phyloP scores from a whole-genome alignment of 2,888 invertebrate species.

The Folsomia manolachei region DNA sequence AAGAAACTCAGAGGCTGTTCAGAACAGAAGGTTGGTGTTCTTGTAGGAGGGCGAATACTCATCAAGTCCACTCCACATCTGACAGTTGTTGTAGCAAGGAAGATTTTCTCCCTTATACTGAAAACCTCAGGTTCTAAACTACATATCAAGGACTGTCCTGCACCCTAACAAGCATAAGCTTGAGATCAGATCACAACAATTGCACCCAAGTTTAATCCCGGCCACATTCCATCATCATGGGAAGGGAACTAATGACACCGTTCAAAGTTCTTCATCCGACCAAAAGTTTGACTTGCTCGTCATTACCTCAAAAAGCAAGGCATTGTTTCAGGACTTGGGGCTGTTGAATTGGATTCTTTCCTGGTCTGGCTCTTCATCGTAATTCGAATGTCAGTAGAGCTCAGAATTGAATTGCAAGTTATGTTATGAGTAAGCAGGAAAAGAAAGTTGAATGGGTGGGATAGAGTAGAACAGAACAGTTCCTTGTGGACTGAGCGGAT shows the following conservation, averaged over 20 bases:
- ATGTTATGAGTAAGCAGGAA: constrained; percentile 6
- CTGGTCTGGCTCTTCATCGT: neutral
- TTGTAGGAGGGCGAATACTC: no score
- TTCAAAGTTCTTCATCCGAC: neutral
- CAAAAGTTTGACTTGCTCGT: neutral
- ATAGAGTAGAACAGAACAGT: no score
- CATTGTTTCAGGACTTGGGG: neutral
- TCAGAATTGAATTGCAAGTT: constrained; percentile 10
- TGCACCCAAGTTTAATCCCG: no score
- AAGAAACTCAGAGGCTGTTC: no score
- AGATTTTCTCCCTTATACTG: no score
- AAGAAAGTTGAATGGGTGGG: constrained; percentile 16
- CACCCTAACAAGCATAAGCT: no score
- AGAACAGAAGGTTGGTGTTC: no score
- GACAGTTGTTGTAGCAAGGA: no score
- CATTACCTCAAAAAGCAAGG: neutral
- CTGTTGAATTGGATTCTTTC: neutral
- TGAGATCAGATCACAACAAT: no score
- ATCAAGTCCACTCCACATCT: no score
- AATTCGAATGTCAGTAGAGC: neutral
- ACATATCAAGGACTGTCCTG: no score
- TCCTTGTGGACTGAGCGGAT: neutral
- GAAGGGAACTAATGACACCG: constrained; percentile 1
- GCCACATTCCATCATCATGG: constrained; percentile 2
- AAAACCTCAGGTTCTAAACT: no score